These are phyloP conservation scores for Chamaea fasciata DNA, from an alignment of 2,113 vertebrate genomes.

Conservation along the genomic window DNA sequence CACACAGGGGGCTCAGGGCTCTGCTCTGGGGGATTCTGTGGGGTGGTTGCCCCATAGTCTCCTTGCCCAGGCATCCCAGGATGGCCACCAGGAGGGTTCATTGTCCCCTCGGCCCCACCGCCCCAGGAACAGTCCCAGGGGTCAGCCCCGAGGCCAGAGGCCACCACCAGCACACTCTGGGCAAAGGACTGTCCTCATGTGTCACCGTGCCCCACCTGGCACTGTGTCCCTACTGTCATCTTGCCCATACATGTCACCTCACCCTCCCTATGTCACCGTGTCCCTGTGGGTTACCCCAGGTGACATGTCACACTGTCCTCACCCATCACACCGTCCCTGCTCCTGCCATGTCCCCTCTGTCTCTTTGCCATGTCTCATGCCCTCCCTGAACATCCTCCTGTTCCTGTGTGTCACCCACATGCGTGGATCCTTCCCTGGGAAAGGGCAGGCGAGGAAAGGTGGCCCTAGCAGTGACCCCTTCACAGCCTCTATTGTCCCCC, in stretches of 20 bases:
- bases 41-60: neutral
- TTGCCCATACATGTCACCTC: neutral
- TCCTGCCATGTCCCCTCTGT: neutral
- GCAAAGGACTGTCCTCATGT: neutral
- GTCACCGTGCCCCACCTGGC: neutral
- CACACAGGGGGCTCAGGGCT: neutral
- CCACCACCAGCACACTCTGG: neutral
- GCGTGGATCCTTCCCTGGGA: neutral
- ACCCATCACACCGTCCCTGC: neutral
- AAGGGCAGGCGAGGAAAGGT: neutral
- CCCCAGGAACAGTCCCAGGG: neutral
- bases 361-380: neutral
- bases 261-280: neutral
- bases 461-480: neutral
- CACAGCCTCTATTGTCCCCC: too few species aligned
- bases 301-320: neutral
- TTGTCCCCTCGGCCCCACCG: accelerated
- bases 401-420: neutral
- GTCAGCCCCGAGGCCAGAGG: neutral
- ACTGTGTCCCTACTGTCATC: neutral
- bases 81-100: neutral
- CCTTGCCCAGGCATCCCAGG: neutral
- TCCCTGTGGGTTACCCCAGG: accelerated
- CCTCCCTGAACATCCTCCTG: too few species aligned
- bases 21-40: neutral